A percentile compares a stretch with the other conserved stretches of the same genome.
Evolutionary conservation across 2,113 vertebrate genomes (phyloP).

Genomic region (Siniperca chuatsi): DNA sequence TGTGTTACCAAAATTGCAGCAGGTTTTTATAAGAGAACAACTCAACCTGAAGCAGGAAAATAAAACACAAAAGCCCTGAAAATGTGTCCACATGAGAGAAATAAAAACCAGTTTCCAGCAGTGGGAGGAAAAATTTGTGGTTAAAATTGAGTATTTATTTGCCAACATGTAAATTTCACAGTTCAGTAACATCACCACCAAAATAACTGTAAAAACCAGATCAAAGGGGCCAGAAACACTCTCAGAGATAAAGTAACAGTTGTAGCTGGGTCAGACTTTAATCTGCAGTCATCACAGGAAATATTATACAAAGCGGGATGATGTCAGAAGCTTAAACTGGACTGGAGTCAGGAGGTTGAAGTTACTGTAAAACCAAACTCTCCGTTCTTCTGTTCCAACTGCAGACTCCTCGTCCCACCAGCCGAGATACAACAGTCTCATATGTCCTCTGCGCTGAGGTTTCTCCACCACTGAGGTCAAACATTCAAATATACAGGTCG

Average conservation of each 20-base stretch:
- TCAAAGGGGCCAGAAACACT: neutral
- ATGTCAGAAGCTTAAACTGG: conserved; percentile 24
- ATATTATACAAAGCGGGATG: conserved; percentile 3
- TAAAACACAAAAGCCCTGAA: no score
- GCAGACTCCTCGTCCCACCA: neutral
- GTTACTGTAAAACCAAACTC: conserved; percentile 31
- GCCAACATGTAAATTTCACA: neutral
- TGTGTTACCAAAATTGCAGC: no score
- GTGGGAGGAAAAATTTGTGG: neutral
- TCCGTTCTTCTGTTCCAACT: conserved; percentile 29
- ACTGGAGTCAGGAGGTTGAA: neutral
- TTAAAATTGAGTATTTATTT: neutral
- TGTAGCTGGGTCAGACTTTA: conserved; percentile 3
- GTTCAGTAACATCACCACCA: neutral
- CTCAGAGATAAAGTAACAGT: neutral
- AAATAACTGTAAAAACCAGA: neutral
- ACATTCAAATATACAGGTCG: neutral
- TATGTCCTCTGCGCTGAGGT: neutral
- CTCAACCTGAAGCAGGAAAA: no score
- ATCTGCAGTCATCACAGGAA: conserved; percentile 16
- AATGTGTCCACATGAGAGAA: no score
- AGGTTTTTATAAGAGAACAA: no score
- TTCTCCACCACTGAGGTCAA: neutral
- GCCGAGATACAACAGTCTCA: neutral
- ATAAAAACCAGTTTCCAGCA: neutral